Percentiles rank a stretch among this genome's conserved stretches.
Evolutionary conservation across 2,888 invertebrate species (phyloP).

Genomic region (Xestoiulus laeticollis): DNA sequence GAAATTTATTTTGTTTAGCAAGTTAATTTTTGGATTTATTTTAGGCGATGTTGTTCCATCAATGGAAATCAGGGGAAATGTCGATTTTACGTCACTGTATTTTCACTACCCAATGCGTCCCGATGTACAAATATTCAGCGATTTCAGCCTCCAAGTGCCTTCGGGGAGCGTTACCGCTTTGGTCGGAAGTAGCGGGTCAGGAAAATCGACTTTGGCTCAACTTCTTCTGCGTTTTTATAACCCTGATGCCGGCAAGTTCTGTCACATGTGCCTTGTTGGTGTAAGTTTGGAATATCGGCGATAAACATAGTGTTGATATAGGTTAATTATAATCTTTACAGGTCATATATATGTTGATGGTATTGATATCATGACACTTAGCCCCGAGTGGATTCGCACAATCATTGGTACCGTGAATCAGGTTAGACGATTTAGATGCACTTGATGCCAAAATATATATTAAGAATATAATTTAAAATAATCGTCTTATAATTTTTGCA

Average conservation of each 20-base stretch:
- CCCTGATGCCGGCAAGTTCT: slow-evolving; percentile 68
- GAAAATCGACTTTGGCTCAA: slow-evolving; percentile 90
- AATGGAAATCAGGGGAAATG: slow-evolving; percentile 71
- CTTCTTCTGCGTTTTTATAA: slow-evolving; percentile 88
- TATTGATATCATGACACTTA: slow-evolving; percentile 76
- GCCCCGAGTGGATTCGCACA: slow-evolving; percentile 84
- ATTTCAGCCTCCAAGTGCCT: slow-evolving; percentile 73
- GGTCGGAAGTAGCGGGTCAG: slow-evolving; percentile 93
- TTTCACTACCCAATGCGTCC: slow-evolving; percentile 78
- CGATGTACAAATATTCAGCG: slow-evolving; percentile 71
- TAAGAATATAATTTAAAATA: neutral
- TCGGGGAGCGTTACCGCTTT: slow-evolving; percentile 80
- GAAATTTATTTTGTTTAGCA: neutral
- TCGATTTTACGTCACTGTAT: slow-evolving; percentile 76
- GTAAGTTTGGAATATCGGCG: neutral
- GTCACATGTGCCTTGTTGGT: neutral
- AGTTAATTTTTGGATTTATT: slow-evolving; percentile 71
- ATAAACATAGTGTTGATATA: neutral
- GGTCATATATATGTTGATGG: slow-evolving; percentile 72
- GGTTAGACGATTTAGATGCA: slow-evolving; percentile 64
- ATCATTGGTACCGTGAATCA: slow-evolving; percentile 91
- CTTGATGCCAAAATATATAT: neutral
- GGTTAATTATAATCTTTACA: slow-evolving; percentile 44
- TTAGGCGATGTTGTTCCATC: slow-evolving; percentile 65
- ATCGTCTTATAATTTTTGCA: neutral